Base-by-base conservation (phyloP, 2,888 invertebrate genomes). In the Myopa testacea region DNA sequence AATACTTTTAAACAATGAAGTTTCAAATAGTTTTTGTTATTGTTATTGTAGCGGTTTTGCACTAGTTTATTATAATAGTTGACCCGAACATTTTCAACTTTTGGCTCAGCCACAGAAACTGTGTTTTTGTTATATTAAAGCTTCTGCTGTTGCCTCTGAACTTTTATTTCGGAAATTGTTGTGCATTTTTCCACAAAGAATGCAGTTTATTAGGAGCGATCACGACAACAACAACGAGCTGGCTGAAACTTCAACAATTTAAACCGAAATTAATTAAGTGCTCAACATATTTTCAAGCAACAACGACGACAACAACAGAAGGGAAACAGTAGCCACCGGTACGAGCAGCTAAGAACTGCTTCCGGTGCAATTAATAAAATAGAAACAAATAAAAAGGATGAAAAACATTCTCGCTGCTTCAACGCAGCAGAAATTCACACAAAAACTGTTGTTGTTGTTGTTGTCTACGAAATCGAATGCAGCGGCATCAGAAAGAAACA, bases 281-380 rank as follows among this genome's bases (percentile, higher is more conserved):
- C 16, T n/a, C n/a, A n/a, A 5, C n/a, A 40, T 19, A 38, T 38
- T 60, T 60, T 40, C 5, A 37, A 40, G 4, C 26, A 34, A n/a
- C 37, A 19, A 67, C 50, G 55, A 58, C 38, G 34, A 58, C 26
- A 60, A 12, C 12, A 69, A 40, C 58, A 60, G 4, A 58, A 55
- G n/a, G 19, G n/a, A 26, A 40, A 67, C 75, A 19, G 45, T 45
- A 52, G 19, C n/a, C n/a, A 68, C 55, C 19, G 58, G 26, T 45
- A 12, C 26, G 26, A 38, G 40, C 55, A 68, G 55, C 52, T 72
- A 60, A 16, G 8, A 16, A 19, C 7, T 26, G 63, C 14, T 73
- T 73, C 63, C 73, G 38, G 63, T 63, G 68, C 37, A 75, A 67
- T 68, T 65, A 67, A 67, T 68, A 75, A 68, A 75, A 75, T 6